Base-by-base conservation (phyloP, 1,140 invertebrate species). In the Hylyphantes graminicola region DNA sequence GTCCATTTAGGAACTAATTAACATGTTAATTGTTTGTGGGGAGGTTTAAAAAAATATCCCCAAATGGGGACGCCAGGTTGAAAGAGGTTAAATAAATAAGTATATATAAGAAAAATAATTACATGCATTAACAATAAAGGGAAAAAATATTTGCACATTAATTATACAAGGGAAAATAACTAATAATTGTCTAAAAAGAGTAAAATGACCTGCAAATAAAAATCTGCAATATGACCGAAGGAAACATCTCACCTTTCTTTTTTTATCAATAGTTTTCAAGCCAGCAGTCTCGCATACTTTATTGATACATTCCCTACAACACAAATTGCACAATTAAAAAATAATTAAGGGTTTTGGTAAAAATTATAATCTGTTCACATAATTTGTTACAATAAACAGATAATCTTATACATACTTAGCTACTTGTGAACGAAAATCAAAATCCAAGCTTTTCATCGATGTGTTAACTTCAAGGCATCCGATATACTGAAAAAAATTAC, bases 401-500 rank as follows among this genome's bases (percentile, higher is more conserved):
- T 0, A 7, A 67, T 15, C 13, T 15, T 3, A 0, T n/a, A 96
- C 93, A 93, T 92, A 98, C 96, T 97, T 98, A 86, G 97, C 96
- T 87, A 98, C 94, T 89, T 94, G 93, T 83, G 97, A 98, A 90
- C 97, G 93, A 68, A 96, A 98, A 88, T 98, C 96, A 92, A 98
- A 98, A 91, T 98, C 96, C 87, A 99, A 91, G 88, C 94, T 94
- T 91, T 97, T 98, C 97, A 99, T 99, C n/a, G 97, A 98, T 72
- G 96, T 96, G 88, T 96, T 94, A 54, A 98, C 95, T 91, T 97
- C 96, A 87, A 98, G 91, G 89, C 95, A 97, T 55, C 97, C 97
- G 90, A 98, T 96, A 88, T 98, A 98, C 95, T 98, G 91, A 72
- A 78, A 85, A 79, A 64, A n/a, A n/a, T n/a, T n/a, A n/a, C n/a